Evolutionary conservation across 1,140 invertebrate genomes (phyloP), one percentile per base, ranked within the genome.

Genomic region (Liolophura sinensis): DNA sequence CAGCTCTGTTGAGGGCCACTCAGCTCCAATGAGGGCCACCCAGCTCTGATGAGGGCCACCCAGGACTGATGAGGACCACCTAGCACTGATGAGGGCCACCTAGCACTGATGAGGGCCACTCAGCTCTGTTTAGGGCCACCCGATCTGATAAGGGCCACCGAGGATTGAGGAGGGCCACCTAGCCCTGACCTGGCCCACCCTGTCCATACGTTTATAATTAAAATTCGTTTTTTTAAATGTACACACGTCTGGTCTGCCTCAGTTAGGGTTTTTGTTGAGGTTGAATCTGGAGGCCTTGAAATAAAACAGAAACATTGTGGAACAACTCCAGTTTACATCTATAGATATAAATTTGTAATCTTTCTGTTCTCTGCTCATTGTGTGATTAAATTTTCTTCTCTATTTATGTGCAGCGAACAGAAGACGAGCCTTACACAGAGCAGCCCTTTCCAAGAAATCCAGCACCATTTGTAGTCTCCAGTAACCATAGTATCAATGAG

Each of bases 281-380:
- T 15, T 52, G 24, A 22, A 46, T 52, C 3, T 15, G 12, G 14
- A 4, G 9, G 16, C 4, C 16, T 51, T 52, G 15, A 46, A 52
- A 62, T 14, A 20, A n/a, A 27, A 50, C 15, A 14, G 22, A 24
- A 25, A 54, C 7, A 1, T 9, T 40, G 7, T 55, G 24, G 20
- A 54, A 25, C 25, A 11, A 54, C n/a, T 40, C 24, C 1, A 15
- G 1, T 46, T 7, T 31, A 16, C 6, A 7, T 46, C 5, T 5
- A n/a, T 31, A 25, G 52, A 60, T 15, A 22, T 18, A 31, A 15
- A 22, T 56, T 66, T 25, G n/a, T 16, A n/a, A 40, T 54, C 61
- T 61, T 1, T 59, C 47, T 68, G 72, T 65, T 64, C 62, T 58
- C 50, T 71, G 40, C 71, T 69, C 47, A 59, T 40, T 56, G 62